These are phyloP conservation scores for Pelochelys cantorii DNA, from an alignment of 2,797 vertebrate species.

Conservation along the genomic window DNA sequence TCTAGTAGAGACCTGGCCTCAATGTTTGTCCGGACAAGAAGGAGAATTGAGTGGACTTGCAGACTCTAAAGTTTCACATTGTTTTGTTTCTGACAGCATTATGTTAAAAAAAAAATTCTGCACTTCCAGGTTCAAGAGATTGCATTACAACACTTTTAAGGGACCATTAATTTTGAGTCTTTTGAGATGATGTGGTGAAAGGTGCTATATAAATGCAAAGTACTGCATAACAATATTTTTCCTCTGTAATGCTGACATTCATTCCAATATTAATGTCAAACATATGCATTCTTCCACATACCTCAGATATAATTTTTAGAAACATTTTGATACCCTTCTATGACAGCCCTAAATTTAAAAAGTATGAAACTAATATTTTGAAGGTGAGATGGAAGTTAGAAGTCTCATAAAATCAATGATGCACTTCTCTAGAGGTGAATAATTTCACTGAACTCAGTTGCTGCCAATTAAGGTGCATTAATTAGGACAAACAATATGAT, in stretches of 20 bases:
- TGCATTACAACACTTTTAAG: not conserved
- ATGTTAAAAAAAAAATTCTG: too few relatives aligned
- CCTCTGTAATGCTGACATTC: not conserved
- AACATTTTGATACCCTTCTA: constrained; percentile 5
- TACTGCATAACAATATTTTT: not conserved
- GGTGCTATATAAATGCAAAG: not conserved
- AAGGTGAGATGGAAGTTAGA: constrained; percentile 21
- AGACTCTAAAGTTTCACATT: too few relatives aligned
- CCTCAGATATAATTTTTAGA: not conserved
- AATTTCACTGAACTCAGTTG: constrained; percentile 72
- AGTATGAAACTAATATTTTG: constrained; percentile 34
- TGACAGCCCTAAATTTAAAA: not conserved
- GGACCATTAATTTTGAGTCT: not conserved
- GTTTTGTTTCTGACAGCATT: too few relatives aligned
- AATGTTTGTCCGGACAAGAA: too few relatives aligned
- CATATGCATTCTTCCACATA: not conserved
- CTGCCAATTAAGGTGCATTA: constrained; percentile 68
- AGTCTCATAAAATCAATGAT: constrained; percentile 36
- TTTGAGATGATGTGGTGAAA: constrained; percentile 1
- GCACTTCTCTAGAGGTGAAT: constrained; percentile 60
- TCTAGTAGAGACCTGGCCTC: too few relatives aligned
- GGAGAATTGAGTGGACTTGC: too few relatives aligned
- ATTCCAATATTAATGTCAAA: not conserved
- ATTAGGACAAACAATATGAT: constrained; percentile 57
- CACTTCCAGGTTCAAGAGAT: too few relatives aligned